Evolutionary conservation across 2,113 vertebrate genomes (phyloP), one percentile per base, ranked within the genome.

Genomic region (Otocyon megalotis): DNA sequence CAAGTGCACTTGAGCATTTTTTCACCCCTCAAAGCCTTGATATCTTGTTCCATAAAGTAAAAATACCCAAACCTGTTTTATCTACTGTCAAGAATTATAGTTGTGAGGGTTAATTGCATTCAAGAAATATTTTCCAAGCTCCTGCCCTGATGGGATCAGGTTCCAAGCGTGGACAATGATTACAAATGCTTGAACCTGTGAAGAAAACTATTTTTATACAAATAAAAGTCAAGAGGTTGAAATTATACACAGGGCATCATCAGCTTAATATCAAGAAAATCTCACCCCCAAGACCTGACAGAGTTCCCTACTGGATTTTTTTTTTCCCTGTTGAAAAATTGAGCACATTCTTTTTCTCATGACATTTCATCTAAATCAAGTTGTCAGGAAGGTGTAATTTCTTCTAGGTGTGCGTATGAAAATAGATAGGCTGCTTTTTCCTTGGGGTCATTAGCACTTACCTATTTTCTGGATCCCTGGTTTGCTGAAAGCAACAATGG

Each of bases 311-410:
- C 90, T 88, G 85, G 80, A 50, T 50, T 96, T 97, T 93, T 95
- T 28, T 30, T 56, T 54, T 81, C 88, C 83, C 26, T 89, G 92
- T 95, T 97, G 94, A 97, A 97, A 98, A 97, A 97, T 97, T 96
- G 93, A 96, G 76, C 97, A 96, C 97, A 97, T 98, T 97, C 96
- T 96, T 98, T 97, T 96, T 94, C 96, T 97, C 96, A 87, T 97
- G 97, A 98, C 98, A 98, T 97, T 98, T 97, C 97, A 96, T 94
- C 98, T 97, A 98, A 97, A 98, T 98, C 98, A 98, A 93, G 96
- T 97, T 98, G 98, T 98, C 98, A 98, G 97, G 92, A 95, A 97
- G 95, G 97, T 97, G 97, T 98, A 97, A 97, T 98, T 98, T 98
- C 96, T 97, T 95, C 93, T 97, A 96, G 98, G 97, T 98, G 97